These are phyloP conservation scores for Cyprinella venusta DNA, from an alignment of 2,797 vertebrate genomes.

Conservation along the genomic window DNA sequence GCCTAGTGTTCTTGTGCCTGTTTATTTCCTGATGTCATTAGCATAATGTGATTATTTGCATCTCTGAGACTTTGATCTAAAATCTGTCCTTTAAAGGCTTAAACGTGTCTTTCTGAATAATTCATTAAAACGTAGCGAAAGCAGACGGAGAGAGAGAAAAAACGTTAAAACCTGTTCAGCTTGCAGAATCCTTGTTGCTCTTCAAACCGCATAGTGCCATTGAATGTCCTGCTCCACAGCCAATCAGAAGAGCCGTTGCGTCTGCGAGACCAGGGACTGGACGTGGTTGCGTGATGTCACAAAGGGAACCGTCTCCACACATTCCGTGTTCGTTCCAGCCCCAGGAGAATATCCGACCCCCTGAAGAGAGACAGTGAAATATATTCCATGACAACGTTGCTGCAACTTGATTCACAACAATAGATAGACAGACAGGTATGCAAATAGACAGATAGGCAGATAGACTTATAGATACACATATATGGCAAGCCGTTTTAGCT, in stretches of 20 bases:
- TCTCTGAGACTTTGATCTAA: slow-evolving; percentile 19
- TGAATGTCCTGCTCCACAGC: slow-evolving; percentile 93
- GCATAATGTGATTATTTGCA: neutral
- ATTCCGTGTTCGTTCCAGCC: slow-evolving; percentile 98
- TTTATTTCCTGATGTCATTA: slow-evolving; percentile 13
- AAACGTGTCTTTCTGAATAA: neutral
- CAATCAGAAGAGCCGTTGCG: slow-evolving; percentile 75
- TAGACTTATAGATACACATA: neutral
- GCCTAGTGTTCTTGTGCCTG: neutral
- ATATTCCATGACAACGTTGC: neutral
- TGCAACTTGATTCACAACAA: neutral
- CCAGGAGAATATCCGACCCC: slow-evolving; percentile 85
- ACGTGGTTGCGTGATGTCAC: slow-evolving; percentile 75
- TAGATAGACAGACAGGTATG: no score
- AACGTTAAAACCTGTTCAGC: slow-evolving; percentile 19
- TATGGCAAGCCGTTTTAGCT: no score
- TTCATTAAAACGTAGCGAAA: neutral
- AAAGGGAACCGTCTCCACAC: slow-evolving; percentile 87
- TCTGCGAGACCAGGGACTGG: slow-evolving; percentile 70
- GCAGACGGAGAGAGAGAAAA: neutral
- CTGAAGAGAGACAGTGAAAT: slow-evolving; percentile 71
- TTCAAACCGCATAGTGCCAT: slow-evolving; percentile 78
- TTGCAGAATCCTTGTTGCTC: slow-evolving; percentile 36
- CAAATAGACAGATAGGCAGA: neutral
- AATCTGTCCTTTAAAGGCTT: slow-evolving; percentile 21